Conservation (phyloP, 2,888 invertebrate species). For the Drosophila kambysellisi region DNA sequence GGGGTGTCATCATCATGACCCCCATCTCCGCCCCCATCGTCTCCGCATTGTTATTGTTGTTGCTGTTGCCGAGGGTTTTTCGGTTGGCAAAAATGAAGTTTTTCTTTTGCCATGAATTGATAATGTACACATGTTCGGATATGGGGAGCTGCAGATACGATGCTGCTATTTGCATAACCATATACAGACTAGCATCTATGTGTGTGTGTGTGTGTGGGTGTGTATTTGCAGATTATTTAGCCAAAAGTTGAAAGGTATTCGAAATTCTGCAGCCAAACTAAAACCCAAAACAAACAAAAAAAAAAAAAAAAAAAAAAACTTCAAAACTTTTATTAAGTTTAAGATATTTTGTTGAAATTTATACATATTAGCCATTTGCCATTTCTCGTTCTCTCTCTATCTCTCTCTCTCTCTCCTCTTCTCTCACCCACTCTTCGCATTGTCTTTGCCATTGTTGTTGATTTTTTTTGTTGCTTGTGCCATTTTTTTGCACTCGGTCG, state of each 20-base stretch:
- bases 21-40: constrained; percentile 23
- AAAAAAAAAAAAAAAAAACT: constrained; percentile 48
- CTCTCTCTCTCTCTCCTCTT: background rate
- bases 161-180: constrained; percentile 72
- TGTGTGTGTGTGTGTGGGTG: constrained; percentile 40
- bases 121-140: constrained; percentile 79
- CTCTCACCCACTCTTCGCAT: constrained; percentile 16
- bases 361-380: constrained; percentile 73
- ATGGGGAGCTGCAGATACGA: constrained; percentile 54
- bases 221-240: constrained; percentile 76
- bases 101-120: constrained; percentile 79
- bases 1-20: constrained; percentile 70
- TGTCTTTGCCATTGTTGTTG: constrained; percentile 33
- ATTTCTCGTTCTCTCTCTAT: constrained; percentile 24
- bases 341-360: constrained; percentile 79
- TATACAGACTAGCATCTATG: constrained; percentile 35
- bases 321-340: constrained; percentile 76
- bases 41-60: constrained; percentile 38
- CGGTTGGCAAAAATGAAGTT: constrained; percentile 76
- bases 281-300: constrained; percentile 48
- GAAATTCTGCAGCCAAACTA: constrained; percentile 60
- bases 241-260: constrained; percentile 77
- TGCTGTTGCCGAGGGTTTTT: constrained; percentile 56
- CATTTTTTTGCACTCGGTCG: constrained; percentile 52
- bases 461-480: constrained; percentile 38